Evolutionary conservation across 2,888 invertebrate species (phyloP), one percentile per base, ranked within the genome.

Genomic region (Parnassius orleans): DNA sequence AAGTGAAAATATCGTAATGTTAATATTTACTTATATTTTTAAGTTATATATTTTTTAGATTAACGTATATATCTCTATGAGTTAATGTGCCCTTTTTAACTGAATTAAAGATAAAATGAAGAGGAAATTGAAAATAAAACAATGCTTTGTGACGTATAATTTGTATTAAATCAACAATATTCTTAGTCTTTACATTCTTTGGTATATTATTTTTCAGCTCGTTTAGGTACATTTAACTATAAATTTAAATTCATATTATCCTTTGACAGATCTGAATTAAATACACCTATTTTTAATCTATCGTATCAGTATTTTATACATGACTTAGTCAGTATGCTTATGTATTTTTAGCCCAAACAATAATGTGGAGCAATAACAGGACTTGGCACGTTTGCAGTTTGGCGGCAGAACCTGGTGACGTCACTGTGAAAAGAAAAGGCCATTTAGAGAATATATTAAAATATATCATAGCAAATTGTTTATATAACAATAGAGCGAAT

Each of bases 81-180:
- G 19, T 2, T 19, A 33, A 33, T 33, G 5, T 5, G 33, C 7
- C 7, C 33, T 33, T 33, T 5, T 0, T 7, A 33, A 7, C 33
- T 33, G 33, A 7, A 33, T 33, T 33, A 33, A 5, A 33, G 33
- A 7, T 7, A 33, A 53, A 51, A 14, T n/a, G 2, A 19, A 12
- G 12, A n/a, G 54, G 44, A 14, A 12, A 14, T n/a, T 43, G n/a
- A 42, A 72, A 79, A 74, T 77, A 73, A 90, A 84, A 86, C 72
- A 78, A 66, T 15, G 76, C 71, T 73, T 69, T 68, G 33, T 33
- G 85, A 90, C 90, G 89, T 87, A 87, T 90, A 89, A 87, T 91
- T 90, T 91, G 87, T 90, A 90, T 91, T 91, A 90, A 90, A 91
- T 90, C 90, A 91, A 90, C 90, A 90, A 88, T 90, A 84, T 80